Conservation (phyloP, 2,888 invertebrate species). For the Toxonevra muliebris region DNA sequence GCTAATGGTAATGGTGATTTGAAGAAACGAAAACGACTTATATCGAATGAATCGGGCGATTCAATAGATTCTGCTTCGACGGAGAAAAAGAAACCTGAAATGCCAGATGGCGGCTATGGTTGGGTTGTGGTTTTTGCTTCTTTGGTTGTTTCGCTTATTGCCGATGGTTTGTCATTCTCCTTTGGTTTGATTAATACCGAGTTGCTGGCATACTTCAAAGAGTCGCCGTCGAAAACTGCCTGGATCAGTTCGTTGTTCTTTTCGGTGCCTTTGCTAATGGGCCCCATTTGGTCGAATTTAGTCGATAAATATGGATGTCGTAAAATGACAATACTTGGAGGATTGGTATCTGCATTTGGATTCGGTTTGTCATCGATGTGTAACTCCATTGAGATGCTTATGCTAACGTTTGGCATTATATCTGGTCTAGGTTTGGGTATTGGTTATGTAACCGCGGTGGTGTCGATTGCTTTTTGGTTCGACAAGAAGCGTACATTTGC, state of each 20-base stretch:
- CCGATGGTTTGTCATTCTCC: slow-evolving; percentile 92
- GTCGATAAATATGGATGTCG: slow-evolving; percentile 88
- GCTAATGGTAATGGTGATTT: slow-evolving; percentile 41
- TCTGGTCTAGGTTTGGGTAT: slow-evolving; percentile 83
- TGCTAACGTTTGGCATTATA: slow-evolving; percentile 85
- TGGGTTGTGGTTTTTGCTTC: slow-evolving; percentile 81
- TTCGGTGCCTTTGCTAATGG: slow-evolving; percentile 85
- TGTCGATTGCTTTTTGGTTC: slow-evolving; percentile 92
- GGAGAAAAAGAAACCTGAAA: slow-evolving; percentile 62
- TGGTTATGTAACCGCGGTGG: slow-evolving; percentile 89
- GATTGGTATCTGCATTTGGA: slow-evolving; percentile 76
- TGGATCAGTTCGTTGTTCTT: slow-evolving; percentile 92
- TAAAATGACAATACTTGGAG: slow-evolving; percentile 79
- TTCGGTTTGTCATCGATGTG: slow-evolving; percentile 79
- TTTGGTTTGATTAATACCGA: slow-evolving; percentile 90
- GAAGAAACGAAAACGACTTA: slow-evolving; percentile 57
- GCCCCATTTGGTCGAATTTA: slow-evolving; percentile 74
- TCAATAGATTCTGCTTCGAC: slow-evolving; percentile 61
- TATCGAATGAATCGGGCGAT: slow-evolving; percentile 62
- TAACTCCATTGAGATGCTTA: slow-evolving; percentile 79
- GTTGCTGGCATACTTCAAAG: slow-evolving; percentile 81
- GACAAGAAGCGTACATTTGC: slow-evolving; percentile 87
- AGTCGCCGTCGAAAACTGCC: slow-evolving; percentile 85
- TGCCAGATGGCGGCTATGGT: slow-evolving; percentile 65
- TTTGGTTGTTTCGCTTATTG: slow-evolving; percentile 85